Conservation (phyloP, 2,888 invertebrate species). For the Syritta pipiens region DNA sequence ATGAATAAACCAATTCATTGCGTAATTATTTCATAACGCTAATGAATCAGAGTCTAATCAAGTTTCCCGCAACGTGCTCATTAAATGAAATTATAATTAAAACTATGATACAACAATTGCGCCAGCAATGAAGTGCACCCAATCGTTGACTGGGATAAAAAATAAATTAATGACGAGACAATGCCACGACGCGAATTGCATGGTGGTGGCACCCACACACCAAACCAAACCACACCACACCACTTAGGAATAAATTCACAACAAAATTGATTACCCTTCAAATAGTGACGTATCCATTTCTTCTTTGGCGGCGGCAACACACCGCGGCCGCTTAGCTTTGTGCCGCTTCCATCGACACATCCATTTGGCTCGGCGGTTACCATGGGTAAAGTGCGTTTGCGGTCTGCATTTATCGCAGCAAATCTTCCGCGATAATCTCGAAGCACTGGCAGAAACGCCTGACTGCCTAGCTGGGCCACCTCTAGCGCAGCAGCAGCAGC, state of each 20-base stretch:
- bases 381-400: constrained; percentile 44
- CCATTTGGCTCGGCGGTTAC: constrained; percentile 24
- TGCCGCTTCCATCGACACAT: background rate
- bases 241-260: constrained; percentile 6
- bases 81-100: background rate
- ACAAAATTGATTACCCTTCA: constrained; percentile 71
- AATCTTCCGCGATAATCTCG: background rate
- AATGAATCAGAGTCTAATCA: too few species aligned
- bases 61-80: background rate
- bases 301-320: constrained; percentile 84
- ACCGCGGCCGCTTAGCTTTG: constrained; percentile 1
- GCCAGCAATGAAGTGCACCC: background rate
- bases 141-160: background rate
- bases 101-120: background rate
- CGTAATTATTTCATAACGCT: too few species aligned
- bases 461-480: constrained; percentile 3
- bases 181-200: background rate
- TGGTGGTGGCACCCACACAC: background rate
- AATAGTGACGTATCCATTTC: constrained; percentile 81
- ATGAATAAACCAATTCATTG: too few species aligned
- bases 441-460: constrained; percentile 6
- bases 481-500: constrained; percentile 1
- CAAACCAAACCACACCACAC: background rate
- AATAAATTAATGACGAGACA: background rate
- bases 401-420: constrained; percentile 4